Conservation (phyloP, 1,140 invertebrate species). For the Drosophila erecta region DNA sequence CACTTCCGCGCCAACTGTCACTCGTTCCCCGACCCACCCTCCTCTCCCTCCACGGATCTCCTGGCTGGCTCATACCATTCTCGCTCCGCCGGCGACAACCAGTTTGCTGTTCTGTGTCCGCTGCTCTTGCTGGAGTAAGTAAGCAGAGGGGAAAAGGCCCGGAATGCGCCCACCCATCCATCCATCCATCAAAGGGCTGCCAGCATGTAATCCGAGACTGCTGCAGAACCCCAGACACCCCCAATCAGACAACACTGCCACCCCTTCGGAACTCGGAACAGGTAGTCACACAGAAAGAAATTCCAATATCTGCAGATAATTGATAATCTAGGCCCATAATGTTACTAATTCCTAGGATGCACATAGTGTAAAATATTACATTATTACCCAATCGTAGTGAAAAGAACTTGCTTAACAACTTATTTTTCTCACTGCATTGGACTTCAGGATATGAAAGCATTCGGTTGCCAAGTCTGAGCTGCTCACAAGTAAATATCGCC, state of each 20-base stretch:
- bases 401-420: too few relatives aligned
- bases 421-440: slow-evolving; percentile 28
- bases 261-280: slow-evolving; percentile 33
- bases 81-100: slow-evolving; percentile 45
- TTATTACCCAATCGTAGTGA: too few relatives aligned
- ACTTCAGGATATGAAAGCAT: slow-evolving; percentile 42
- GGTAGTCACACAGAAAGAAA: slow-evolving; percentile 40
- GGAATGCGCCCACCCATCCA: slow-evolving; percentile 37
- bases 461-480: slow-evolving; percentile 25
- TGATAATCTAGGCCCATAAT: background rate
- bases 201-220: slow-evolving; percentile 75
- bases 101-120: slow-evolving; percentile 27
- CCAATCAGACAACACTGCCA: slow-evolving; percentile 32
- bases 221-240: slow-evolving; percentile 20
- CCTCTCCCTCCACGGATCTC: slow-evolving; percentile 1
- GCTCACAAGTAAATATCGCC: slow-evolving; percentile 44
- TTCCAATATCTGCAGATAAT: background rate
- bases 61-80: slow-evolving; percentile 35
- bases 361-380: too few relatives aligned
- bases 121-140: slow-evolving; percentile 55
- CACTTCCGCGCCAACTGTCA: slow-evolving; percentile 72
- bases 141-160: slow-evolving; percentile 36
- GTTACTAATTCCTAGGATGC: too few relatives aligned
- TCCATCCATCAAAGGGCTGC: slow-evolving; percentile 44
- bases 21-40: slow-evolving; percentile 9